Conservation (phyloP, 2,797 vertebrate genomes). For the Bradypodion ventrale region DNA sequence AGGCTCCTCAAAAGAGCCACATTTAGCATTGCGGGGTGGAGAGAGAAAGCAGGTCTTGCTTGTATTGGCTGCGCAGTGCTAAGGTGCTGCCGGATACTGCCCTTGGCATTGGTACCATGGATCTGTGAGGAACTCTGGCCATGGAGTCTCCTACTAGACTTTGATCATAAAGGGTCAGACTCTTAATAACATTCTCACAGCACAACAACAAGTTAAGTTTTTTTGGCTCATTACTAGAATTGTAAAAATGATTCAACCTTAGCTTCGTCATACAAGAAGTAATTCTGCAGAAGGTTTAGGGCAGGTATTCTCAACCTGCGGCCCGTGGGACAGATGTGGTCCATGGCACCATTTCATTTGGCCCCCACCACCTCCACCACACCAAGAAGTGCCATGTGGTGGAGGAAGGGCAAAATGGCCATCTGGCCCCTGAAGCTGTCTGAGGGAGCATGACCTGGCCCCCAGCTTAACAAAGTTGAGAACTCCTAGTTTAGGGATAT, state of each 20-base stretch:
- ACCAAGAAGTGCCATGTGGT: no score
- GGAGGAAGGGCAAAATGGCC: no score
- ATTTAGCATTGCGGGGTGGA: neutral
- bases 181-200: neutral
- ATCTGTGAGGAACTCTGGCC: rapidly evolving
- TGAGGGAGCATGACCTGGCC: no score
- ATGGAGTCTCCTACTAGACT: neutral
- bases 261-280: conserved; percentile 9
- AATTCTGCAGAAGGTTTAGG: rapidly evolving
- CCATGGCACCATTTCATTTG: no score
- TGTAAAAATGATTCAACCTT: neutral
- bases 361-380: no score
- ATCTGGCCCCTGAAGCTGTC: no score
- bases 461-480: no score
- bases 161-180: neutral
- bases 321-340: no score
- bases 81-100: neutral
- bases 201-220: rapidly evolving
- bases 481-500: no score
- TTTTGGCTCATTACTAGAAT: neutral
- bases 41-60: neutral
- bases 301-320: no score
- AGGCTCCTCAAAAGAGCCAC: neutral
- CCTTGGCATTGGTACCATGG: no score
- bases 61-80: neutral